These are phyloP conservation scores for Tetropium fuscum DNA, from an alignment of 2,888 invertebrate genomes.

Conservation along the genomic window DNA sequence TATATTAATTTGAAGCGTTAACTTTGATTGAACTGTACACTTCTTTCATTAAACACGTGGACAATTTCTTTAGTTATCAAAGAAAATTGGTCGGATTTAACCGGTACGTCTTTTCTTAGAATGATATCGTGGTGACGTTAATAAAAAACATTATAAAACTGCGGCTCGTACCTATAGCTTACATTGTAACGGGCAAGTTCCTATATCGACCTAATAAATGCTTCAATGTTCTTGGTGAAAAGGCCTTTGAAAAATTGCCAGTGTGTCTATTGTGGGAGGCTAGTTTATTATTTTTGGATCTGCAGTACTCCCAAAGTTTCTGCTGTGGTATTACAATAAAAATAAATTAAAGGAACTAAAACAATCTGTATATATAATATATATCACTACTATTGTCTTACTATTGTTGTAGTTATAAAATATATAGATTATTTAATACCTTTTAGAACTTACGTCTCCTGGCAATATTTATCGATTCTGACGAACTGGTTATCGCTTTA, in stretches of 20 bases:
- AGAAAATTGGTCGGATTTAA: slow-evolving; percentile 17
- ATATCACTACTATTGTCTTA: no score
- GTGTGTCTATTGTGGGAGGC: background rate
- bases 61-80: slow-evolving; percentile 8
- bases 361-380: no score
- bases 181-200: background rate
- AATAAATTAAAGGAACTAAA: no score
- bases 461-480: no score
- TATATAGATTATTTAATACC: no score
- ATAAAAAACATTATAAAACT: slow-evolving; percentile 1
- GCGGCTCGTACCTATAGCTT: background rate
- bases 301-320: no score
- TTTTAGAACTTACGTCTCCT: no score
- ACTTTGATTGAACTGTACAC: background rate
- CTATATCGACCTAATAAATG: background rate
- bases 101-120: slow-evolving; percentile 5
- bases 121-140: no score
- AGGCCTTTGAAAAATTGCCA: slow-evolving; percentile 7
- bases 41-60: slow-evolving; percentile 13
- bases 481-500: no score
- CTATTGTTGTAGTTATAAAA: no score
- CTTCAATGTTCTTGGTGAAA: background rate
- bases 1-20: background rate
- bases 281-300: slow-evolving; percentile 9
- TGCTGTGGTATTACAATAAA: no score